Evolutionary conservation across 2,888 invertebrate species (phyloP), one percentile per base, ranked within the genome.

Genomic region (Seira musarum): DNA sequence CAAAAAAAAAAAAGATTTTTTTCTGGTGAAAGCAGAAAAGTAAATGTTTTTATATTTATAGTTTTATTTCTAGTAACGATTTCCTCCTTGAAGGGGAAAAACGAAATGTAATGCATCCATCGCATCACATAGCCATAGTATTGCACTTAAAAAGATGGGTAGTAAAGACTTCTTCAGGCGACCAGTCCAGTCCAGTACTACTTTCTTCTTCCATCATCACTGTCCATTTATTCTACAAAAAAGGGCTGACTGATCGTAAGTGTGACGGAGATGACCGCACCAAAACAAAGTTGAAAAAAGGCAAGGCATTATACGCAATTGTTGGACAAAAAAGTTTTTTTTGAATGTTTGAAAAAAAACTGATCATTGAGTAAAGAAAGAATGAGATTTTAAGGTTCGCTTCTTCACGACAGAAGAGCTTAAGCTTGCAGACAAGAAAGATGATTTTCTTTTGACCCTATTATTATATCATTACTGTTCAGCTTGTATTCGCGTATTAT

Each of bases 1-100:
- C n/a, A n/a, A n/a, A n/a, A n/a, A n/a, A n/a, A n/a, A n/a, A n/a
- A n/a, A n/a, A n/a, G n/a, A n/a, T 60, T 40, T 61, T 68, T 77
- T 77, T 77, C 25, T 77, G 77, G 30, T 65, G 65, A 46, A 77
- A 46, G 24, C 69, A 77, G 77, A 63, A 68, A 53, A 68, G 25
- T 57, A 25, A 35, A 25, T 65, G 35, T 49, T 49, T 49, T 49
- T 49, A 49, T 49, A 49, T 49, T 49, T 49, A 49, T 49, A 49
- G 49, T 49, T 49, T 49, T 49, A 49, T 49, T 49, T 49, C 49
- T 49, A n/a, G 49, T 49, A 8, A 13, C 49, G 49, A 49, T 49
- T 49, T 49, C 49, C 49, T 49, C 49, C 49, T 49, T 49, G 49
- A 49, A 49, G 49, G n/a, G n/a, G n/a, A n/a, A 49, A 49, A 49